Evolutionary conservation across 2,113 vertebrate species (phyloP).

Genomic region (Calidris pygmaea): DNA sequence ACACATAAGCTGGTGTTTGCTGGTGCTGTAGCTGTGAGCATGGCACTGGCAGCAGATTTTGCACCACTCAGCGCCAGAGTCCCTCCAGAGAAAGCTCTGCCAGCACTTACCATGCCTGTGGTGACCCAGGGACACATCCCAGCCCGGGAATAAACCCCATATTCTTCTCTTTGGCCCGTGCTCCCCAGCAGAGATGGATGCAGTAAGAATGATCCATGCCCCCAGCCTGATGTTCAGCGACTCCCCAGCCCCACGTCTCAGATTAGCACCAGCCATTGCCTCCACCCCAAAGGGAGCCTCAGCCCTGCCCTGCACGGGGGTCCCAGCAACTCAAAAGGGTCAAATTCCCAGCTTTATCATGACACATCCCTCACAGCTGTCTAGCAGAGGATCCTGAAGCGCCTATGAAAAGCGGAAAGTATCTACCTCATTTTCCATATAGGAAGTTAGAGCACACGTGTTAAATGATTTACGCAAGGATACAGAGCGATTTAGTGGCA

Average conservation of each 20-base stretch:
- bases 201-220: not conserved
- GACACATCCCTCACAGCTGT: not conserved
- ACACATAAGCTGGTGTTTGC: not conserved
- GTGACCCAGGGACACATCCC: fast-evolving
- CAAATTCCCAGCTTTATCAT: not conserved
- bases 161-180: not conserved
- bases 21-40: not conserved
- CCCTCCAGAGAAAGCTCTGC: not conserved
- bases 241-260: not conserved
- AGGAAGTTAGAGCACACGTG: conserved; percentile 46
- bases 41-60: not conserved
- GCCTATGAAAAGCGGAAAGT: not conserved
- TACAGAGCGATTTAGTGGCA: not conserved
- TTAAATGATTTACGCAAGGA: not conserved
- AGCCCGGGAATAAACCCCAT: not conserved
- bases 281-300: not conserved
- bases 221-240: not conserved
- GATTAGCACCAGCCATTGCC: not conserved
- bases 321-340: not conserved
- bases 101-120: not conserved
- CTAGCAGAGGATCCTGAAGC: not conserved
- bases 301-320: not conserved
- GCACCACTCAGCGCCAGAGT: not conserved
- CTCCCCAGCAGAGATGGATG: not conserved
- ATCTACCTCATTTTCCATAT: conserved; percentile 38